phyloP scores from a whole-genome alignment of 2,888 invertebrate genomes.

The Drosophila fungiperda region DNA sequence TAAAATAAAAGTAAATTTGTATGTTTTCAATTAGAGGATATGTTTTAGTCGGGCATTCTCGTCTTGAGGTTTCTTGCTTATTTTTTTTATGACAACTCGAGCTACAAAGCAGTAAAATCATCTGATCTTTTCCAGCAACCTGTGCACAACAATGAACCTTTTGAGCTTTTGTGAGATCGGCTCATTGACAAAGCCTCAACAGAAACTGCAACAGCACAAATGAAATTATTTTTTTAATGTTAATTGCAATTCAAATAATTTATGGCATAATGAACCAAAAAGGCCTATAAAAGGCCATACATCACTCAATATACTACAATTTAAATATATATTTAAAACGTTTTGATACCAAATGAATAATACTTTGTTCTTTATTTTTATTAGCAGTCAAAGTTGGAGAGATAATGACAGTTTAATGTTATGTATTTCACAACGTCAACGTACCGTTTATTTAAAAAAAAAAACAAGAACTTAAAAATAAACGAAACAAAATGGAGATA shows the following conservation, averaged over 20 bases:
- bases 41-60: background rate
- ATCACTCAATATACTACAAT: background rate
- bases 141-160: constrained; percentile 3
- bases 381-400: background rate
- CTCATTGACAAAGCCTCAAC: background rate
- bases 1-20: background rate
- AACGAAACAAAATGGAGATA: constrained; percentile 2
- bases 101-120: constrained; percentile 1
- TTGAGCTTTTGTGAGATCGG: background rate
- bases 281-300: background rate
- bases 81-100: constrained; percentile 4
- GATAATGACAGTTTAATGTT: constrained; percentile 12
- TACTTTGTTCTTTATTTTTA: background rate
- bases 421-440: background rate
- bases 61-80: background rate
- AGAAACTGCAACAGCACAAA: background rate
- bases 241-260: constrained; percentile 4
- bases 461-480: background rate
- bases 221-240: background rate
- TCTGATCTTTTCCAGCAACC: background rate
- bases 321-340: background rate
- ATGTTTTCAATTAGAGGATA: background rate
- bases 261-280: background rate
- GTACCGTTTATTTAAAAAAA: background rate
- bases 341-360: background rate